These are phyloP conservation scores for Montifringilla adamsi DNA, from an alignment of 2,113 vertebrate species.

Conservation along the genomic window DNA sequence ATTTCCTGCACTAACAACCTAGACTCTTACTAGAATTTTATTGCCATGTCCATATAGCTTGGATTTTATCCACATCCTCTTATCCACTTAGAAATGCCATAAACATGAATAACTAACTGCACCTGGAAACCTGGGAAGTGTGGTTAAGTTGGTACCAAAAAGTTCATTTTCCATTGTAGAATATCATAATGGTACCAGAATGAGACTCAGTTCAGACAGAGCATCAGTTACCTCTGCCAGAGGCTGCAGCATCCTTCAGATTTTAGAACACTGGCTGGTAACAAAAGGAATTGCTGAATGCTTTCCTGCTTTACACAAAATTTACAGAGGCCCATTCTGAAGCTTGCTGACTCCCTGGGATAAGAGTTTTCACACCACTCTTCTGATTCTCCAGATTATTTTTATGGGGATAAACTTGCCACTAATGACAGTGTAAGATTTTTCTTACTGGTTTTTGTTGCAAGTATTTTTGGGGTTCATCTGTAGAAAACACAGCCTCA, in stretches of 20 bases:
- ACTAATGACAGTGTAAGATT: background rate
- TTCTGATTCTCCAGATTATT: background rate
- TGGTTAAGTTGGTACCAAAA: background rate
- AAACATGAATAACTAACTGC: background rate
- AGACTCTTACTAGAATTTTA: background rate
- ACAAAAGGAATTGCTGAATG: background rate
- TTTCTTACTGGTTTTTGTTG: background rate
- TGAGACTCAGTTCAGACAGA: background rate
- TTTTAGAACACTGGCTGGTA: background rate
- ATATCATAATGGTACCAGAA: background rate
- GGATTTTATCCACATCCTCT: background rate
- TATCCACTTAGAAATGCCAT: background rate
- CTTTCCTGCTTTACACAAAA: background rate
- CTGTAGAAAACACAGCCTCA: background rate
- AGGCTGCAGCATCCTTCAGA: background rate
- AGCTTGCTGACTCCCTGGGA: background rate
- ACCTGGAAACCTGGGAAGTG: background rate
- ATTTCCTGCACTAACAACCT: background rate
- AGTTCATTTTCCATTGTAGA: background rate
- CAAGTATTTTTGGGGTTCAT: background rate
- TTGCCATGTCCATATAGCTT: background rate
- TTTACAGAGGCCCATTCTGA: background rate
- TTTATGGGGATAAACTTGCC: background rate
- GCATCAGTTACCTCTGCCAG: background rate
- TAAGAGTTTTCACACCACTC: background rate